Evolutionary conservation across 2,113 vertebrate species (phyloP).

Genomic region (Protobothrops flavoviridis): DNA sequence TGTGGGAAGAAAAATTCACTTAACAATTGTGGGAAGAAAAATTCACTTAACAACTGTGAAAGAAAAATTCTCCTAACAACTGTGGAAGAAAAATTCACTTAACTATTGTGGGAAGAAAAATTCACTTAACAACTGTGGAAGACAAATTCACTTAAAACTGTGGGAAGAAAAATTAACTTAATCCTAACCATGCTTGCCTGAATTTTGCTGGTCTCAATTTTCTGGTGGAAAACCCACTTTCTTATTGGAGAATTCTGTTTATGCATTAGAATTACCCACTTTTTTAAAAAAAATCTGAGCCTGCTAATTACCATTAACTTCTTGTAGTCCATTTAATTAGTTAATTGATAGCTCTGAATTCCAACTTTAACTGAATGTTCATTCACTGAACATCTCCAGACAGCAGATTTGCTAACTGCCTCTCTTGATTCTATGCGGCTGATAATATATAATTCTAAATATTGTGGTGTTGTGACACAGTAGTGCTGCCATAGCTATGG

Average conservation of each 20-base stretch:
- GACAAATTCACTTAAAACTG: too few relatives aligned
- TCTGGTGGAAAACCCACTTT: background rate
- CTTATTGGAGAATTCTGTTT: background rate
- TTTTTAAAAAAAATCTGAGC: background rate
- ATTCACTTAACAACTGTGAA: too few relatives aligned
- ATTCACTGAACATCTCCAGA: background rate
- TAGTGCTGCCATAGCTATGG: too few relatives aligned
- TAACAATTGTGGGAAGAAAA: too few relatives aligned
- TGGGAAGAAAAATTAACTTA: too few relatives aligned
- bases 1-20: too few relatives aligned
- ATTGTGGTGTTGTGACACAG: too few relatives aligned
- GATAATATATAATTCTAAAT: background rate
- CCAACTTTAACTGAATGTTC: too few relatives aligned
- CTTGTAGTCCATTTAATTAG: background rate
- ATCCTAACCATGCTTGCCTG: background rate
- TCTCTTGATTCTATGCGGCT: background rate
- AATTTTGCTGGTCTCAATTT: background rate
- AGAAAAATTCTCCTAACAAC: too few relatives aligned
- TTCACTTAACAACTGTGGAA: too few relatives aligned
- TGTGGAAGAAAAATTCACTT: too few relatives aligned
- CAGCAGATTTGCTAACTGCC: background rate
- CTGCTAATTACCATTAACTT: background rate
- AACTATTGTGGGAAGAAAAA: too few relatives aligned
- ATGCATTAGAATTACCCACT: background rate
- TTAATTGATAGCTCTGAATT: background rate